Evolutionary conservation across 2,888 invertebrate genomes (phyloP), one percentile per base, ranked within the genome.

Genomic region (Nycteola revayana): DNA sequence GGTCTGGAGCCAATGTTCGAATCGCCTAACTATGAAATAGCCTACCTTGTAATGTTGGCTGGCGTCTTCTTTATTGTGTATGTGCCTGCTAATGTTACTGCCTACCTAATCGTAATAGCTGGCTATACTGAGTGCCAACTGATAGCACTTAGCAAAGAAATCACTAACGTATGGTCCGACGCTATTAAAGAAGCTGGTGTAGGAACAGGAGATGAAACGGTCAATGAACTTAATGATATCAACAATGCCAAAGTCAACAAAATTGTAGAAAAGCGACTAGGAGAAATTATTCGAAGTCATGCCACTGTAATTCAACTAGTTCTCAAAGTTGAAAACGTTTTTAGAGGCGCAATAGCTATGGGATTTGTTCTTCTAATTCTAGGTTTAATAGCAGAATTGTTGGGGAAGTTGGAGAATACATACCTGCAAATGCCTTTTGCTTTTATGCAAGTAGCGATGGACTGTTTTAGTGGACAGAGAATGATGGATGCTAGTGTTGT

Each of bases 391-490:
- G 44, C 60, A 1, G 66, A 64, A 34, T 44, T 76, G n/a, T 32
- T 75, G 0, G 74, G 70, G 0, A 67, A 67, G 0, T 36, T 75
- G 7, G 66, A 75, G 32, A 71, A 75, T 9, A 75, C 75, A 0
- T 75, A 60, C 28, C 10, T 69, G 8, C 54, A 70, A 27, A 36
- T 73, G 25, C 73, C 73, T 1, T 76, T 62, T 20, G 70, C 75
- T 0, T 47, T 62, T 3, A 48, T 64, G 31, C 65, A 66, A 39
- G 62, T 75, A 0, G 66, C 60, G 0, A 68, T 75, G 53, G 78
- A 78, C 38, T 82, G 82, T 42, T 58, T 66, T 1, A 61, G 61
- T 1, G 82, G 83, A 0, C 83, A 82, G 39, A 59, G 65, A 1
- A 42, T 83, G 0, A 67, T 74, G 29, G 75, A 82, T n/a, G 76